A percentile compares a stretch with the other conserved stretches of the same genome.
phyloP scores from a whole-genome alignment of 2,797 vertebrate genomes.

The Odontamblyopus rebecca region DNA sequence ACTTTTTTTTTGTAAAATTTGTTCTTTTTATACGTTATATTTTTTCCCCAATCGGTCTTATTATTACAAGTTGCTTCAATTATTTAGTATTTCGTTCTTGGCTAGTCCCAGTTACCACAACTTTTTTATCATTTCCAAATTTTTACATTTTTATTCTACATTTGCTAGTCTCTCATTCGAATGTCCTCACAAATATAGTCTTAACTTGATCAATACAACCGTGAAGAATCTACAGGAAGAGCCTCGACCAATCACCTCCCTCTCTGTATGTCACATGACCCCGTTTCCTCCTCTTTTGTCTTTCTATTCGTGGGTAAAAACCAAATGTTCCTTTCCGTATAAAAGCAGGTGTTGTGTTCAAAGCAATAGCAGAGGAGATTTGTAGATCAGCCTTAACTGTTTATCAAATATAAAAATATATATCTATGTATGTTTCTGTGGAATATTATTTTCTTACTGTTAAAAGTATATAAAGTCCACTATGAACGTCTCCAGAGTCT shows the following conservation, averaged over 20 bases:
- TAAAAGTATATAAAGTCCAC: conserved; percentile 9
- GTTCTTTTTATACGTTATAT: not conserved
- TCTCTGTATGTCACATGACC: not conserved
- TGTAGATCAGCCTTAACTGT: conserved; percentile 15
- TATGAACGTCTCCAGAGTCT: not conserved
- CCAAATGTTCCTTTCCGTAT: not conserved
- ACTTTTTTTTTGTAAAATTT: too few species aligned
- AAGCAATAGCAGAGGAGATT: conserved; percentile 16
- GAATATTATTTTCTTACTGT: conserved; percentile 17
- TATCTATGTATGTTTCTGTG: conserved; percentile 15
- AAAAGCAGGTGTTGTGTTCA: conserved; percentile 13
- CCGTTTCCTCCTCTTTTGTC: not conserved
- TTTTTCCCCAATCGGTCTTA: too few species aligned
- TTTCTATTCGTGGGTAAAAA: conserved; percentile 1
- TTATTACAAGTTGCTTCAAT: too few species aligned
- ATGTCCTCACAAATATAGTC: conserved; percentile 10
- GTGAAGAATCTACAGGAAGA: conserved; percentile 1
- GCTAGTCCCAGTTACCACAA: not conserved
- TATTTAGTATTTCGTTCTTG: not conserved
- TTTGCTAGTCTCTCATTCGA: too few species aligned
- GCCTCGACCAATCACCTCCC: conserved; percentile 10
- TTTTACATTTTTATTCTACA: not conserved
- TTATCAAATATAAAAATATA: conserved; percentile 9
- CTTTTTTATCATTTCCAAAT: not conserved
- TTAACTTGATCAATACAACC: not conserved